These are phyloP conservation scores for Leptodactylus fallax DNA, from an alignment of 2,797 vertebrate species.

Conservation along the genomic window DNA sequence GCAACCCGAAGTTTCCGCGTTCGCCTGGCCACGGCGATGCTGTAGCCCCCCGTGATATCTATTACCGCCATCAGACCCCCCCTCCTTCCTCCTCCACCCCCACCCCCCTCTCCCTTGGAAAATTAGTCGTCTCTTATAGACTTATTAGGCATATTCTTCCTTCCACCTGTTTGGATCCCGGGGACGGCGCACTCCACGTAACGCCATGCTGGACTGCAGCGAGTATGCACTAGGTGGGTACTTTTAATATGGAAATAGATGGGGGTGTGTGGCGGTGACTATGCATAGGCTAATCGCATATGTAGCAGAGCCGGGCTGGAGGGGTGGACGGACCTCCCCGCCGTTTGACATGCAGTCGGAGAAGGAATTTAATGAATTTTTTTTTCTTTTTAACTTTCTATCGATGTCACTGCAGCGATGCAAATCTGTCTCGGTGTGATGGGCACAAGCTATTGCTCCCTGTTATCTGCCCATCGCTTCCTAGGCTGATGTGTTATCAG, in stretches of 20 bases:
- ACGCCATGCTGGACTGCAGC: slow-evolving; percentile 83
- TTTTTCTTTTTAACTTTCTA: no score
- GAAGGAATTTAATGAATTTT: no score
- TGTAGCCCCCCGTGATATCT: slow-evolving; percentile 78
- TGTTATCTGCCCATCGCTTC: background rate
- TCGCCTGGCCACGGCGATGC: slow-evolving; percentile 78
- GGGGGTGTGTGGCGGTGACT: slow-evolving; percentile 70
- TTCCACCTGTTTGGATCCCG: slow-evolving; percentile 71
- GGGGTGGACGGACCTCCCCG: slow-evolving; percentile 16
- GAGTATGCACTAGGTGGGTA: slow-evolving; percentile 84
- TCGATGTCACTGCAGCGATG: no score
- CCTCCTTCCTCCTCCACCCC: slow-evolving; percentile 53
- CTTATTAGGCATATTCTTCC: slow-evolving; percentile 73
- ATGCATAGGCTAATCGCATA: slow-evolving; percentile 74
- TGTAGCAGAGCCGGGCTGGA: slow-evolving; percentile 60
- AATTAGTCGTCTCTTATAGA: slow-evolving; percentile 69
- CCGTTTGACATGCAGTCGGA: no score
- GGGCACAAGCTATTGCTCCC: background rate
- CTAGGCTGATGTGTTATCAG: background rate
- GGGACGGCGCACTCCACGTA: slow-evolving; percentile 72
- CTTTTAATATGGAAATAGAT: slow-evolving; percentile 75
- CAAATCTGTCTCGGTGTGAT: background rate
- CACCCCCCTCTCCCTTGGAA: slow-evolving; percentile 50
- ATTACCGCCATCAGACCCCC: slow-evolving; percentile 65
- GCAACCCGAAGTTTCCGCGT: slow-evolving; percentile 81